Evolutionary conservation across 2,113 vertebrate genomes (phyloP).

Genomic region (Thamnophis sirtalis): DNA sequence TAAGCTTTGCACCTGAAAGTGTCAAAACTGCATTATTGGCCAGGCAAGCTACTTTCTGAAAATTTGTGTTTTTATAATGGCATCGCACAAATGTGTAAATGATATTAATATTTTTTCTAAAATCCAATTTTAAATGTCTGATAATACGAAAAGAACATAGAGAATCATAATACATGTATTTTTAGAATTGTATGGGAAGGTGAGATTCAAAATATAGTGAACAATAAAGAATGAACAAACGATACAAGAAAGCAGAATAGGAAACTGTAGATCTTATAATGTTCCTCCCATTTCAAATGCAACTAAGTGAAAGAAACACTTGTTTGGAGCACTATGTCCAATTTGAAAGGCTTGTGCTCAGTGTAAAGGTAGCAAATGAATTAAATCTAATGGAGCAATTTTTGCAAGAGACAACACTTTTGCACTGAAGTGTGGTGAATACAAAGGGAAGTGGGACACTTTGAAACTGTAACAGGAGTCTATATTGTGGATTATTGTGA

Average conservation of each 20-base stretch:
- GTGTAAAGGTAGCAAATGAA: slow-evolving; percentile 1
- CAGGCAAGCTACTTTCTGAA: slow-evolving; percentile 33
- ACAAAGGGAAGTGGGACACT: slow-evolving; percentile 24
- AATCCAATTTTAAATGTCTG: background rate
- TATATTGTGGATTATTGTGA: slow-evolving; percentile 50
- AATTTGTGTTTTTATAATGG: slow-evolving; percentile 40
- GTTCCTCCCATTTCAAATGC: background rate
- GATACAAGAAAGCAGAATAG: background rate
- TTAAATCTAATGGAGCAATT: background rate
- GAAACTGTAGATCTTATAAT: background rate
- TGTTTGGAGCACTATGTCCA: background rate
- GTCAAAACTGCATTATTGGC: slow-evolving; percentile 35
- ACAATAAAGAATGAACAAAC: background rate
- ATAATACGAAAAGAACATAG: background rate
- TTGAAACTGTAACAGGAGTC: slow-evolving; percentile 41
- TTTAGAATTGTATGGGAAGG: background rate
- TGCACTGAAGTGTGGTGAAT: slow-evolving; percentile 20
- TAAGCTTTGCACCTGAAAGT: slow-evolving; percentile 39
- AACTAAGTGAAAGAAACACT: background rate
- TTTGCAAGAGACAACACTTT: slow-evolving; percentile 14
- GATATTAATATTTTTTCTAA: background rate
- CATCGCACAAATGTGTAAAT: background rate
- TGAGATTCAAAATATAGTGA: background rate
- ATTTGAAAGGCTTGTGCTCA: background rate
- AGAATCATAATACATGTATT: background rate